Evolutionary conservation across 2,113 vertebrate genomes (phyloP).

Genomic region (Campylorhamphus procurvoides): DNA sequence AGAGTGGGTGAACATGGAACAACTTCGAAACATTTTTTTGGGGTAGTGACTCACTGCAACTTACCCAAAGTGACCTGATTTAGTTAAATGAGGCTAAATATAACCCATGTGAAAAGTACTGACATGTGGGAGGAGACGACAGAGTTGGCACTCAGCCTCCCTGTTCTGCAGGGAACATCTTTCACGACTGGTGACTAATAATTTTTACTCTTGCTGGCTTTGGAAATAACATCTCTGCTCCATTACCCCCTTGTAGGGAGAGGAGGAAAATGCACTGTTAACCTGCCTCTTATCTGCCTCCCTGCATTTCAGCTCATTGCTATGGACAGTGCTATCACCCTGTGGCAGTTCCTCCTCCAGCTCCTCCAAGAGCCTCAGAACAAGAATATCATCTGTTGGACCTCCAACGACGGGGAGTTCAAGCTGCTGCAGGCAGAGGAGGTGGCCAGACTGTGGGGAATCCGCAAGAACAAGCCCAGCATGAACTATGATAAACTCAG

Average conservation of each 20-base stretch:
- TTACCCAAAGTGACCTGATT: conserved; percentile 66
- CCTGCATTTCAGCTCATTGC: conserved; percentile 76
- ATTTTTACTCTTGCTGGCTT: conserved; percentile 45
- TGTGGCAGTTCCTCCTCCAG: conserved; percentile 99
- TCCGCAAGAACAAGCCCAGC: conserved; percentile 96
- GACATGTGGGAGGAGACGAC: conserved; percentile 40
- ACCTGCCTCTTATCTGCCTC: neutral
- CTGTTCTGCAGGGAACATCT: conserved; percentile 41
- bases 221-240: conserved; percentile 22
- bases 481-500: conserved; percentile 99
- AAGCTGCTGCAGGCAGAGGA: conserved; percentile 97
- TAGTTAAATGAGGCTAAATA: conserved; percentile 69
- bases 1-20: conserved; percentile 11
- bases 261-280: neutral
- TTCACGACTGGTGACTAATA: conserved; percentile 15
- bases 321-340: conserved; percentile 98
- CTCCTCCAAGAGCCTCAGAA: conserved; percentile 91
- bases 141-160: conserved; percentile 17
- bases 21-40: conserved; percentile 8
- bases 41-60: conserved; percentile 49
- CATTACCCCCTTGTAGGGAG: neutral
- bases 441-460: conserved; percentile 96
- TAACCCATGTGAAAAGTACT: conserved; percentile 65
- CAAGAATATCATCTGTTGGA: conserved; percentile 95
- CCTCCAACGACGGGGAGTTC: conserved; percentile 94